Percentiles rank a stretch among this genome's conserved stretches.
These are phyloP conservation scores for Nasonia oneida DNA, from an alignment of 2,888 invertebrate species.

Conservation along the genomic window DNA sequence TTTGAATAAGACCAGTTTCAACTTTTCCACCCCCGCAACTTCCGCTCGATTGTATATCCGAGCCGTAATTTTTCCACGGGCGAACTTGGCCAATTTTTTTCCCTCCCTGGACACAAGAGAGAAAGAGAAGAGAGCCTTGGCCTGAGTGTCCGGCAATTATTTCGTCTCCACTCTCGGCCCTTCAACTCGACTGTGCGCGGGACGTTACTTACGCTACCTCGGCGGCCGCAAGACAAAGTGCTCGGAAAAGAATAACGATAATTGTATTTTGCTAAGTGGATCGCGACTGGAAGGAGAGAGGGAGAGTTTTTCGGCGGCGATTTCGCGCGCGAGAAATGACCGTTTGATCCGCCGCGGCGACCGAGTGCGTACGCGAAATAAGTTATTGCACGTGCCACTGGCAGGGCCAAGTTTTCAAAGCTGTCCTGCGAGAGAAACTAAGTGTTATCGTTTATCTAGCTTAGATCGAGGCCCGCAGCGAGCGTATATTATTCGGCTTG, in stretches of 20 bases:
- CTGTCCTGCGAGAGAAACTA: not conserved
- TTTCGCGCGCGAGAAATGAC: not conserved
- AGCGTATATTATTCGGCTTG: not conserved
- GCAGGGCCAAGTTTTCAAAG: not conserved
- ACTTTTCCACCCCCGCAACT: not conserved
- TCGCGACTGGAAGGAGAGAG: not conserved
- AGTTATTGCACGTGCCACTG: not conserved
- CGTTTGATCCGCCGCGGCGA: not conserved
- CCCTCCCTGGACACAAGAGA: not conserved
- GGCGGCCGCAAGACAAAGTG: not conserved
- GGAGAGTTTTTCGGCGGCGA: conserved; percentile 10
- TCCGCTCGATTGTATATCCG: not conserved
- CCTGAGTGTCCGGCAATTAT: conserved; percentile 1
- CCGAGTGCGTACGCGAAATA: not conserved
- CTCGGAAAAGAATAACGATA: conserved; percentile 28
- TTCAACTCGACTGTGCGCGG: not conserved
- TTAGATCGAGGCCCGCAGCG: not conserved
- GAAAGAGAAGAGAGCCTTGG: not conserved
- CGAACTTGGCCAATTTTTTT: conserved; percentile 37
- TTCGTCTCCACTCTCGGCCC: not conserved
- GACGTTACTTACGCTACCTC: conserved; percentile 25
- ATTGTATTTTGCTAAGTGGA: not conserved
- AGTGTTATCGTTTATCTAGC: not conserved
- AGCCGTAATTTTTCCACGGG: not conserved
- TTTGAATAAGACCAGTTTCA: conserved; percentile 39